Base-by-base conservation (phyloP, 2,888 invertebrate genomes). In the Aphodius sticticus region DNA sequence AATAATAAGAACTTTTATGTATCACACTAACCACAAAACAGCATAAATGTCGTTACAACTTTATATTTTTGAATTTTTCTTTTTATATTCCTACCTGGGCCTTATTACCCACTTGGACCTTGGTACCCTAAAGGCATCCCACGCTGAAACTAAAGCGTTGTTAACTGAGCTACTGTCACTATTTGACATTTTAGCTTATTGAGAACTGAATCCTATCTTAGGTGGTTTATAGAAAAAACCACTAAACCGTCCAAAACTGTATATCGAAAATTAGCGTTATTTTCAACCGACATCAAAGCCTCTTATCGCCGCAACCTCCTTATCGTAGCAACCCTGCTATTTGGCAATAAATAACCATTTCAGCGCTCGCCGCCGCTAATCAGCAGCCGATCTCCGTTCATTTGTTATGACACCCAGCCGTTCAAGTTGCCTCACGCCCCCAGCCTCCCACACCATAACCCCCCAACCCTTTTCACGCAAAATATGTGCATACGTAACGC, bases 401-500 rank as follows among this genome's bases (percentile, higher is more conserved):
- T 53, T 53, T 53, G 53, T 53, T 53, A 53, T 53, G 53, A 53
- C 53, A 53, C 53, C 53, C 2, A 53, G 53, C 53, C 53, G 53
- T 53, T 53, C 53, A 53, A 53, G 53, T 53, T 5, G 53, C 2
- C 53, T 1, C 53, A 53, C 53, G 53, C 53, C 53, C 53, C 53
- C 53, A 53, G 53, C 53, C 53, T 53, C 53, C 53, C 53, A 53
- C 53, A 53, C 53, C 53, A 12, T 53, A 7, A 53, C 53, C 53
- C 53, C 53, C 53, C 53, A 53, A 53, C 53, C 53, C 53, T 53
- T 26, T 53, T 12, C 53, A 53, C 53, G 53, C 53, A 53, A 53
- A 53, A 53, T 53, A 53, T 53, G 53, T 53, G 53, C 53, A 53
- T 53, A 53, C 53, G 53, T 53, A 53, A 53, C 53, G 53, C 53